Evolutionary conservation across 2,797 vertebrate species (phyloP).

Genomic region (Neosilurus hyrtlii): DNA sequence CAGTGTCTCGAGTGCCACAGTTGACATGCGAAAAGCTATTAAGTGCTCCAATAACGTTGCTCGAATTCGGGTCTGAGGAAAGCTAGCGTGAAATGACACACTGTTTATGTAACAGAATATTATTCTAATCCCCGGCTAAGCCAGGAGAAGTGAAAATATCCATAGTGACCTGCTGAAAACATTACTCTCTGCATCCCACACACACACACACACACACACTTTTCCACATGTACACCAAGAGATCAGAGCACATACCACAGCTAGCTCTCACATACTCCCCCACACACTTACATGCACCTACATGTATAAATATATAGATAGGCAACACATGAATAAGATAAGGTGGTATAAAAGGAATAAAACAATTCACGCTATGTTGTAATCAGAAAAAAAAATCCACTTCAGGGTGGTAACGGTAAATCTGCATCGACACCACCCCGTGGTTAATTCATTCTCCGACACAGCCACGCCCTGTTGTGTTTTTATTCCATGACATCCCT

Average conservation of each 20-base stretch:
- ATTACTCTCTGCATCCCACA: constrained; percentile 39
- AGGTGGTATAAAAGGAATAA: not conserved
- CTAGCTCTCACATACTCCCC: constrained; percentile 28
- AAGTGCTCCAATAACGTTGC: constrained; percentile 14
- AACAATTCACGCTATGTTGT: not conserved
- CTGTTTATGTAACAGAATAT: constrained; percentile 29
- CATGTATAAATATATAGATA: too few species aligned
- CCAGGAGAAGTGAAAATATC: constrained; percentile 32
- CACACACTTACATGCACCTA: not conserved
- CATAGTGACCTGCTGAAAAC: constrained; percentile 42
- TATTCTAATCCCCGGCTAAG: constrained; percentile 42
- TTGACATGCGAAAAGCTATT: constrained; percentile 12
- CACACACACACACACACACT: constrained; percentile 28
- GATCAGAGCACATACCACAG: constrained; percentile 35
- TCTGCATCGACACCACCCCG: not conserved
- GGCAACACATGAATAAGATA: too few species aligned
- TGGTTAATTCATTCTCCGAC: not conserved
- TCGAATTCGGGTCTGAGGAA: constrained; percentile 10
- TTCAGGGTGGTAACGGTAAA: not conserved
- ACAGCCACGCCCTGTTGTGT: not conserved
- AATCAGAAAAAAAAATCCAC: not conserved
- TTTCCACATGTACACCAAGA: constrained; percentile 3
- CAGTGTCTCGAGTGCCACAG: not conserved
- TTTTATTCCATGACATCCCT: not conserved
- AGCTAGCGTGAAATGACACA: constrained; percentile 11